Evolutionary conservation across 2,113 vertebrate species (phyloP).

Genomic region (Myanophis thanlyinensis): DNA sequence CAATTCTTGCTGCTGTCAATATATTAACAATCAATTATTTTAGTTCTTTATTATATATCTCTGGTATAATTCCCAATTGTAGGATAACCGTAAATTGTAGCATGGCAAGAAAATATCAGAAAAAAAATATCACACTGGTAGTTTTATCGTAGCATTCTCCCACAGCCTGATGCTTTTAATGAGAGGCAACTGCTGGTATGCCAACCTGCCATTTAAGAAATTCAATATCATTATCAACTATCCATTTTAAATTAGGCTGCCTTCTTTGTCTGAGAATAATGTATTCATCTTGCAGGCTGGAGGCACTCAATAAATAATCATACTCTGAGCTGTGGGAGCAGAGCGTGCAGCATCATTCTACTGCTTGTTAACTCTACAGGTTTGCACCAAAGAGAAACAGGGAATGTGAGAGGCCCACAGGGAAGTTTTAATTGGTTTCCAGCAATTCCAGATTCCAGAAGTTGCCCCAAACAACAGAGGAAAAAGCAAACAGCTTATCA

Average conservation of each 20-base stretch:
- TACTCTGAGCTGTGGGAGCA: slow-evolving; percentile 14
- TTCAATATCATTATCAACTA: not conserved
- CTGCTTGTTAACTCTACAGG: slow-evolving; percentile 22
- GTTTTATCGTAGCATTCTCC: not conserved
- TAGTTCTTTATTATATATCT: too few relatives aligned
- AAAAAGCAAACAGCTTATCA: not conserved
- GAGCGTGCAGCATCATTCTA: slow-evolving; percentile 28
- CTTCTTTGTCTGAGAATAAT: slow-evolving; percentile 17
- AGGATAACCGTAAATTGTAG: not conserved
- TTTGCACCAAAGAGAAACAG: slow-evolving; percentile 29
- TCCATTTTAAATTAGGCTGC: fast-evolving
- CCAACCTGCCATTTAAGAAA: not conserved
- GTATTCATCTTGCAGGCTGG: slow-evolving; percentile 1
- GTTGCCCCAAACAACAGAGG: not conserved
- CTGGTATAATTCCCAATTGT: too few relatives aligned
- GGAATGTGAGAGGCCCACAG: not conserved
- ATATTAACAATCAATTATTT: too few relatives aligned
- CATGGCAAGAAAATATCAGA: not conserved
- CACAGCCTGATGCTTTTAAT: not conserved
- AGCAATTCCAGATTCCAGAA: too few relatives aligned
- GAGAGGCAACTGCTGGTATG: not conserved
- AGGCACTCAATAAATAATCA: slow-evolving; percentile 28
- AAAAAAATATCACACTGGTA: not conserved
- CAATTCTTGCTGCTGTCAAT: too few relatives aligned
- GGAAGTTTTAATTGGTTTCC: slow-evolving; percentile 45